Conservation (phyloP, 2,113 vertebrate species). For the Rallus limicola region DNA sequence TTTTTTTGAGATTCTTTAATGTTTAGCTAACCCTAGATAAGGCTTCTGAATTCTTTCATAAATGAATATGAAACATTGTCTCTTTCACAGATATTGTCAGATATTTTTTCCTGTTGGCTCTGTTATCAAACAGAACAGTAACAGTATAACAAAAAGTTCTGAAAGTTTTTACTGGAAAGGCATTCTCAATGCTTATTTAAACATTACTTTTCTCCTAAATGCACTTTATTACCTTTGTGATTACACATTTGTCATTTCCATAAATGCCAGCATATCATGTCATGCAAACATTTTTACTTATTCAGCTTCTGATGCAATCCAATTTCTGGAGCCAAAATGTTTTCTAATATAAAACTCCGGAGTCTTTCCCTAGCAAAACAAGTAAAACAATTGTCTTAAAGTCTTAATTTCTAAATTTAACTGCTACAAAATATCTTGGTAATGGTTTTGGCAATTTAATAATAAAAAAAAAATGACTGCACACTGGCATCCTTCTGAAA, state of each 20-base stretch:
- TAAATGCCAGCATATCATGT: neutral
- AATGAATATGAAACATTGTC: neutral
- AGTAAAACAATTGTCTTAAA: slow-evolving; percentile 13
- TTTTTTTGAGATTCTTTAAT: neutral
- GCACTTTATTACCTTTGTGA: slow-evolving; percentile 2
- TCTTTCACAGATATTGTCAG: neutral
- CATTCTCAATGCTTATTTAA: neutral
- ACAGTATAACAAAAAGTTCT: neutral
- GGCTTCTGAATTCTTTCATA: neutral
- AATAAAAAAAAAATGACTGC: neutral
- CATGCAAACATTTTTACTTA: neutral
- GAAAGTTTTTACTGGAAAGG: neutral
- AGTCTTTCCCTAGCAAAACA: neutral
- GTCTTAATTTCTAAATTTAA: slow-evolving; percentile 19
- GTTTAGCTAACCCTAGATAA: neutral
- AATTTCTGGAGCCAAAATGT: neutral
- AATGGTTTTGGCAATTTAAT: neutral
- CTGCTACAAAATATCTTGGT: neutral
- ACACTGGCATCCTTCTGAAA: neutral
- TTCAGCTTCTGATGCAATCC: neutral
- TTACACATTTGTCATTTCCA: neutral
- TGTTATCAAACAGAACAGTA: neutral
- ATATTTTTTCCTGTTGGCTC: neutral
- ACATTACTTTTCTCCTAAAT: neutral
- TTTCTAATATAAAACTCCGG: neutral